Evolutionary conservation across 2,888 invertebrate genomes (phyloP).

Genomic region (Tryphoninae sp.): DNA sequence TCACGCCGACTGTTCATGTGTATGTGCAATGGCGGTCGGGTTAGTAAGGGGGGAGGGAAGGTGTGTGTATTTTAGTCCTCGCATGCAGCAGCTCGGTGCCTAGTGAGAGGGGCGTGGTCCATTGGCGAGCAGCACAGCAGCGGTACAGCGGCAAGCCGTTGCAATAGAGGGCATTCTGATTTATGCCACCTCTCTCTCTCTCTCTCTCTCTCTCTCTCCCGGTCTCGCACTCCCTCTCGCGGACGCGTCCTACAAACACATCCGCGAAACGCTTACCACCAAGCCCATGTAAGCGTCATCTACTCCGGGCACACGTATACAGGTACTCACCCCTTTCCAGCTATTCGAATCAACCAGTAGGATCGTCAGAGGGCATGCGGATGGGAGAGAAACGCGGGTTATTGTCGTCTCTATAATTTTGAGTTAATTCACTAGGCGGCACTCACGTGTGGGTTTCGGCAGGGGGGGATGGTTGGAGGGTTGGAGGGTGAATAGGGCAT

Average conservation of each 20-base stretch:
- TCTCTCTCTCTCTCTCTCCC: neutral
- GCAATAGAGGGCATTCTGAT: conserved; percentile 74
- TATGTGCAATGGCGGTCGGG: neutral
- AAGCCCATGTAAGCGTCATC: conserved; percentile 9
- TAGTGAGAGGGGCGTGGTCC: conserved; percentile 61
- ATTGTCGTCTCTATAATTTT: conserved; percentile 80
- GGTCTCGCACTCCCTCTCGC: conserved; percentile 15
- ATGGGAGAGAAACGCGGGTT: conserved; percentile 68
- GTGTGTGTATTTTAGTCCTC: neutral
- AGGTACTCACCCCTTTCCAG: conserved; percentile 4
- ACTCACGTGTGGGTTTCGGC: conserved; percentile 70
- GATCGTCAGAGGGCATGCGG: neutral
- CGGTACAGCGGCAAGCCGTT: conserved; percentile 31
- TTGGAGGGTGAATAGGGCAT: conserved; percentile 67
- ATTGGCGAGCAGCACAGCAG: conserved; percentile 40
- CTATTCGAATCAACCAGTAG: neutral
- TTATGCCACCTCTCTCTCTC: conserved; percentile 71
- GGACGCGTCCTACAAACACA: conserved; percentile 29
- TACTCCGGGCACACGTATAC: conserved; percentile 8
- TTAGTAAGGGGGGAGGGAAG: no score
- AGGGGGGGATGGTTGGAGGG: conserved; percentile 12
- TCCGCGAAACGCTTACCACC: neutral
- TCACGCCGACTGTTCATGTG: conserved; percentile 42
- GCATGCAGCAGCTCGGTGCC: conserved; percentile 35
- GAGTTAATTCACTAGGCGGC: conserved; percentile 79